Evolutionary conservation across 2,113 vertebrate genomes (phyloP), one percentile per base, ranked within the genome.

Genomic region (Ailurus styani): DNA sequence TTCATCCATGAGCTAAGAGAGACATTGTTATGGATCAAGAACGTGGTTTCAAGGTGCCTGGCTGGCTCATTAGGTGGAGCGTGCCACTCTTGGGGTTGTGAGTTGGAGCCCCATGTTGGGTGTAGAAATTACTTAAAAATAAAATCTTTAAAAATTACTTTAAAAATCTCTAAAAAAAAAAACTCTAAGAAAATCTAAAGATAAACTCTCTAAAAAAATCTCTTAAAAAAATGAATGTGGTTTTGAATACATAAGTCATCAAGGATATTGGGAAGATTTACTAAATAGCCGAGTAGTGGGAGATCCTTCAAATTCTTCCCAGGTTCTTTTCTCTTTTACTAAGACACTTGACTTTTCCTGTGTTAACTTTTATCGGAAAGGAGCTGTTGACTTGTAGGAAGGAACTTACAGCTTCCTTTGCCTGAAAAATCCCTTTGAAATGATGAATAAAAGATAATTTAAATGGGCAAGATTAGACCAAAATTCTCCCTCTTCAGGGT

Each of bases 401-500:
- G 90, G 91, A 94, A 87, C 42, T 95, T 87, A 86, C 27, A 64
- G 60, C 31, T 96, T 95, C 77, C 82, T 98, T 87, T 93, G 75
- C 55, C 73, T 97, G 86, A 90, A 93, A 93, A 98, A 31, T 55
- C 50, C 68, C 57, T 94, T 95, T 94, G 91, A 93, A 94, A 72
- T n/a, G 47, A 40, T 45, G 14, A 92, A 42, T 87, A 87, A 91
- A 73, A 57, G 34, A 79, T 64, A 37, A 85, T 88, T 94, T 54
- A 90, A 21, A 84, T 47, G 50, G 86, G 60, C 42, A 72, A 84
- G 52, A 54, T 82, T 81, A 83, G 37, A 66, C 77, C 78, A 77
- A 75, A 96, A 89, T 95, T 72, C 54, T 88, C 57, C 73, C 10
- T 84, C 12, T 90, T 50, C 7, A 37, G 13, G 68, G 84, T 42